phyloP scores from a whole-genome alignment of 2,113 vertebrate genomes.

The Typhlomys cinereus region DNA sequence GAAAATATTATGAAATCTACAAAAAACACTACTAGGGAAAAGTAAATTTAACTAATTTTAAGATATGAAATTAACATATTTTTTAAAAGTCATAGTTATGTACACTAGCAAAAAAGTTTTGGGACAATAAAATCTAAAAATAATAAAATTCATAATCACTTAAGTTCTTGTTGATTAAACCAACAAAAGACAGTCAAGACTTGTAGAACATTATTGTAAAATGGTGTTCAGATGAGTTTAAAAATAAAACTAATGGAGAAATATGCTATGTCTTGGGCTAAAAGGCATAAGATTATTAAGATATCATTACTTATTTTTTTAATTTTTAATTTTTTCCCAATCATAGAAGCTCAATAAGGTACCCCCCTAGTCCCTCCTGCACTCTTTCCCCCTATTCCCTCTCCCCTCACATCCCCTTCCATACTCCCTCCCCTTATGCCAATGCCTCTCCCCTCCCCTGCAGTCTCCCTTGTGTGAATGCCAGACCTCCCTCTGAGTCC shows the following conservation, averaged over 20 bases:
- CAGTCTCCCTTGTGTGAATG: too few relatives aligned
- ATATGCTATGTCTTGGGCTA: not conserved
- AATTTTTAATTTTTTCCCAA: too few relatives aligned
- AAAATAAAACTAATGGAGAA: not conserved
- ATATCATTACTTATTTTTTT: too few relatives aligned
- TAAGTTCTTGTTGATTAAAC: not conserved
- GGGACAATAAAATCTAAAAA: slow-evolving; percentile 7
- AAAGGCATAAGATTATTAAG: not conserved
- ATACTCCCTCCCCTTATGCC: too few relatives aligned
- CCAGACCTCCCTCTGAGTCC: too few relatives aligned
- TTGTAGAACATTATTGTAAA: not conserved
- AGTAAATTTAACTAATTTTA: not conserved
- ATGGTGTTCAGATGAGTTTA: not conserved
- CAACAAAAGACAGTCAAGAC: not conserved
- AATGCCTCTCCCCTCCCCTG: too few relatives aligned
- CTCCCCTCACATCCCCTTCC: too few relatives aligned
- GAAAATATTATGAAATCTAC: not conserved
- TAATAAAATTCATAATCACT: slow-evolving; percentile 23
- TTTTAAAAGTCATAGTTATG: slow-evolving; percentile 20
- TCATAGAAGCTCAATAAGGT: too few relatives aligned
- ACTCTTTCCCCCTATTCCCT: too few relatives aligned
- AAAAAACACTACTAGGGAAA: slow-evolving; percentile 4
- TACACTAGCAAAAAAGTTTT: slow-evolving; percentile 12
- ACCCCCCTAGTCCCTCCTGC: too few relatives aligned
- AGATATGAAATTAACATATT: not conserved